These are phyloP conservation scores for Adelphocoris suturalis DNA, from an alignment of 2,888 invertebrate species.

Conservation along the genomic window DNA sequence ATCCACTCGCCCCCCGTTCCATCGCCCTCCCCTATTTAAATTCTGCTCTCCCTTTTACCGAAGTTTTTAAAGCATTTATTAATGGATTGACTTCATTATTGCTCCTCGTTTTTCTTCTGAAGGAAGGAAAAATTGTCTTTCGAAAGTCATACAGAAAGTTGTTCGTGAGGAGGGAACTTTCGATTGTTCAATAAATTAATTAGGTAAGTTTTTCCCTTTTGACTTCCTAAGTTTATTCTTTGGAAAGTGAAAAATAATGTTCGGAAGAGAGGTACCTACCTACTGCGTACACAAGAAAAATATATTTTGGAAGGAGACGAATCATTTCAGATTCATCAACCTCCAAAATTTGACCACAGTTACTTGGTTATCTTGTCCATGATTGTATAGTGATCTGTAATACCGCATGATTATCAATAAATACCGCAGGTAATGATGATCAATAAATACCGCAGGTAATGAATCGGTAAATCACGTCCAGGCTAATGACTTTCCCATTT, in stretches of 20 bases:
- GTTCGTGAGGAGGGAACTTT: background rate
- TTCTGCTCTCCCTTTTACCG: conserved; percentile 1
- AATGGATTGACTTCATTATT: conserved; percentile 15
- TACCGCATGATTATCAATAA: no score
- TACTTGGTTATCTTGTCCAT: no score
- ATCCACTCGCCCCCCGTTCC: background rate
- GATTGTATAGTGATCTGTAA: no score
- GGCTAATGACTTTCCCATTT: no score
- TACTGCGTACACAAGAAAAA: no score
- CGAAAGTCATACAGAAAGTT: background rate
- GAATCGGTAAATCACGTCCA: no score
- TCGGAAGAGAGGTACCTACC: background rate
- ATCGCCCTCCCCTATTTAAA: background rate
- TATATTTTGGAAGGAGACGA: no score
- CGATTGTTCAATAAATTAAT: conserved; percentile 13
- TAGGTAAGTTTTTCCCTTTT: background rate
- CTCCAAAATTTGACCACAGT: no score
- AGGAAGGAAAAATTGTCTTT: background rate
- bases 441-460: no score
- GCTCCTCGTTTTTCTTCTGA: background rate
- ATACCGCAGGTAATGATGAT: no score
- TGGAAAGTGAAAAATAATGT: background rate
- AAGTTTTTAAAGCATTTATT: conserved; percentile 11
- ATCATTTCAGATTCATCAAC: no score
- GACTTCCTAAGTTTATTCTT: background rate